phyloP scores from a whole-genome alignment of 2,113 vertebrate species.

The Platycercus adscitus region DNA sequence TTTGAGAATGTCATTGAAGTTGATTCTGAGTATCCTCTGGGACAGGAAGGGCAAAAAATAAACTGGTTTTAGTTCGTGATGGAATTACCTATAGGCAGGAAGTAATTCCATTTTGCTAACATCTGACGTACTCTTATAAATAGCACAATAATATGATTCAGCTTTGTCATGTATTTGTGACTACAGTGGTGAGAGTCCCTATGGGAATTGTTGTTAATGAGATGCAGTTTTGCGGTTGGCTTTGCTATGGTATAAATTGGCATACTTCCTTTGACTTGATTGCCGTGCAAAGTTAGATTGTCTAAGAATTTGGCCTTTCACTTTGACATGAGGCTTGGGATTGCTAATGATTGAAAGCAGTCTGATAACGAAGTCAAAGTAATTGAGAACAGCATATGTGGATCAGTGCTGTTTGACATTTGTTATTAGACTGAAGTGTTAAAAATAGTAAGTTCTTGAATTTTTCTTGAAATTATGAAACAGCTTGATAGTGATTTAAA shows the following conservation, averaged over 20 bases:
- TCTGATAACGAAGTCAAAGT: background rate
- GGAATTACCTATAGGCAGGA: background rate
- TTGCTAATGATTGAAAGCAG: background rate
- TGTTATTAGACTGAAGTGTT: background rate
- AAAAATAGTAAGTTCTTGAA: background rate
- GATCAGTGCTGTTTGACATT: background rate
- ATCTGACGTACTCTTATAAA: background rate
- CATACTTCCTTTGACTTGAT: background rate
- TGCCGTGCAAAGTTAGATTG: background rate
- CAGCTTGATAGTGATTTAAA: background rate
- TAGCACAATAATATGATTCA: background rate
- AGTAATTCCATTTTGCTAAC: background rate
- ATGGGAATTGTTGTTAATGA: background rate
- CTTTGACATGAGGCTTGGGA: background rate
- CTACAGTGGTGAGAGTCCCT: background rate
- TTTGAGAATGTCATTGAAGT: background rate
- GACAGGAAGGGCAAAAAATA: background rate
- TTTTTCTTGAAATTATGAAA: background rate
- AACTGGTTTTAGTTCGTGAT: background rate
- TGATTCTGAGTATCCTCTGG: background rate
- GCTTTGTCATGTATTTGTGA: slow-evolving; percentile 19
- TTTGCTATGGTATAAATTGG: background rate
- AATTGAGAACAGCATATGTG: background rate
- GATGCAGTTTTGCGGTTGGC: background rate
- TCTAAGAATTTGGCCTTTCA: background rate